A percentile compares a stretch with the other conserved stretches of the same genome.
These are phyloP conservation scores for Paguma larvata DNA, from an alignment of 2,797 vertebrate genomes.

Conservation along the genomic window DNA sequence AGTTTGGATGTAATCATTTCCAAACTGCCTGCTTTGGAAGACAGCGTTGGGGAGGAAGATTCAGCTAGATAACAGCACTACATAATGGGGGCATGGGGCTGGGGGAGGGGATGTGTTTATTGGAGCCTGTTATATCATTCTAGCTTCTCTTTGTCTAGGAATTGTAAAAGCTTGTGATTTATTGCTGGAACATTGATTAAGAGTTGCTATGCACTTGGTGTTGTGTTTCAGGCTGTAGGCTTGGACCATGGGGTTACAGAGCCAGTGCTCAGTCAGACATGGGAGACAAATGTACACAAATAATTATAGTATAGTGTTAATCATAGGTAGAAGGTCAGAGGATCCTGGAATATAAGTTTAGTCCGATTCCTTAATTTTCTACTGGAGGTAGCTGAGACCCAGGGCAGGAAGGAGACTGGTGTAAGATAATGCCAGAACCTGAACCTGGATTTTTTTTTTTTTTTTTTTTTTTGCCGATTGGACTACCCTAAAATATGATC, in stretches of 20 bases:
- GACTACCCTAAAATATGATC: neutral
- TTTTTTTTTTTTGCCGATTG: neutral
- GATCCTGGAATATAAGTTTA: slow-evolving; percentile 56
- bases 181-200: slow-evolving; percentile 49
- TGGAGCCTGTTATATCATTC: neutral
- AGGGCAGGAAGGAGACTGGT: neutral
- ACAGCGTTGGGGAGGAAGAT: neutral
- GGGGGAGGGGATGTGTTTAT: neutral
- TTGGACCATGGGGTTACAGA: slow-evolving; percentile 44
- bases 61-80: neutral
- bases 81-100: neutral
- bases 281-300: neutral
- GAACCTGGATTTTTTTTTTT: neutral
- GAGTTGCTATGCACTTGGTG: slow-evolving; percentile 63
- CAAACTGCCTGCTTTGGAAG: slow-evolving; percentile 28
- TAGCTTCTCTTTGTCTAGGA: slow-evolving; percentile 45
- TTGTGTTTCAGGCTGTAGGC: slow-evolving; percentile 17
- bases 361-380: slow-evolving; percentile 32
- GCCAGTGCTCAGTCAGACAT: neutral
- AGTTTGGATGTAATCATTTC: neutral
- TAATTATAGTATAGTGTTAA: slow-evolving; percentile 40
- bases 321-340: neutral
- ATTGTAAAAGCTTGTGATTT: slow-evolving; percentile 46
- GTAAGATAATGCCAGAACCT: neutral
- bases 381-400: neutral